Evolutionary conservation across 2,113 vertebrate species (phyloP).

Genomic region (Nycticryphes semicollaris): DNA sequence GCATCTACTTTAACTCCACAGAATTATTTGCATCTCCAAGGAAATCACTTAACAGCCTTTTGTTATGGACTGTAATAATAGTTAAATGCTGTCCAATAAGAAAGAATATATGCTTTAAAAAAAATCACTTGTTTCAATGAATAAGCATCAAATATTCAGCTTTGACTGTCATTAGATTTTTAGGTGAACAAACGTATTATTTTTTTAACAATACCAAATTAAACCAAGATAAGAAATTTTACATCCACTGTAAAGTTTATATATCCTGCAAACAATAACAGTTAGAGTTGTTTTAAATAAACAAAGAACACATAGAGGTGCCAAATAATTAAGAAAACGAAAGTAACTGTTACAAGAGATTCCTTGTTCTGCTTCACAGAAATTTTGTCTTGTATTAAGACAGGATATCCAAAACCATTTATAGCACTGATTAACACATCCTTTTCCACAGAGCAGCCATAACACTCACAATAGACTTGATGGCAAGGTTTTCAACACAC

Average conservation of each 20-base stretch:
- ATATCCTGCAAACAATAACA: not conserved
- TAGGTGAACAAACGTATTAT: not conserved
- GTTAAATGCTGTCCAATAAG: not conserved
- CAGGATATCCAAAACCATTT: not conserved
- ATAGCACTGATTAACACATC: not conserved
- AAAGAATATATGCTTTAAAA: not conserved
- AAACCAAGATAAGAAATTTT: not conserved
- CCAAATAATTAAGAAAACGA: not conserved
- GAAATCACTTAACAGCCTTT: not conserved
- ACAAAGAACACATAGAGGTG: not conserved
- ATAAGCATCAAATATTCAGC: not conserved
- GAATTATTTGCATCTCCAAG: slow-evolving; percentile 4
- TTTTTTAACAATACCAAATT: not conserved
- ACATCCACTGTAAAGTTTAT: not conserved
- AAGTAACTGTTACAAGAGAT: not conserved
- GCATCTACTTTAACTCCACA: not conserved
- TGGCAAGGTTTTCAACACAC: not conserved
- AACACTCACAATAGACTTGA: not conserved
- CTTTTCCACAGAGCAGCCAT: not conserved
- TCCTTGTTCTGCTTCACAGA: not conserved
- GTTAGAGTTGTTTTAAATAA: not conserved
- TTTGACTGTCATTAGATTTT: not conserved
- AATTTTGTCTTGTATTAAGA: not conserved
- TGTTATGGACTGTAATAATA: not conserved
- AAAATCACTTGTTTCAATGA: not conserved